Evolutionary conservation across 2,797 vertebrate species (phyloP), one percentile per base, ranked within the genome.

Genomic region (Fundulus diaphanus): DNA sequence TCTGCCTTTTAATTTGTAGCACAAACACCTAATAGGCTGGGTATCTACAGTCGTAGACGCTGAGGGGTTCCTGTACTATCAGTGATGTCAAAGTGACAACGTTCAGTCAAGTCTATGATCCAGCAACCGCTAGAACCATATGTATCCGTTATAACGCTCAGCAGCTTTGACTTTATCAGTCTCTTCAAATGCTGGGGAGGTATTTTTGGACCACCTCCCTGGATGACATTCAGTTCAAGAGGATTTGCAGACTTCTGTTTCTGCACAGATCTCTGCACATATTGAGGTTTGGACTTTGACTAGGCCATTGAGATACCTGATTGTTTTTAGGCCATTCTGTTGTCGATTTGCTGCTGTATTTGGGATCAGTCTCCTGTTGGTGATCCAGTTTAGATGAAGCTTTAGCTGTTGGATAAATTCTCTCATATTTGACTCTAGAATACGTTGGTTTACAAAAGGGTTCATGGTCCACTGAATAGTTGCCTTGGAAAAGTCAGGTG

Each of bases 1-100:
- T 90, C 82, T 83, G 87, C 79, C 81, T 92, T 91, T 89, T 92
- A 85, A 94, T 92, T 91, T 93, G 78, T 84, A 80, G 87, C 88
- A 93, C 90, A 93, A 92, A 93, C 87, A 93, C 82, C 80, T 87
- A 20, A 68, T 84, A 68, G 46, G 80, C 37, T 74, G 80, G 40
- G 75, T 86, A 74, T 81, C 27, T 76, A 78, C 78, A 46, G 70
- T 40, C 37, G 35, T 18, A 24, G 49, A 70, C 44, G 20, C 29
- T 8, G 22, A 78, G n/a, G 29, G 56, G 48, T 71, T 27, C 24
- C 44, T 59, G 52, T 35, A 6, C 46, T 56, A 57, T 22, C 72
- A 78, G 5, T 57, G 52, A 66, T 68, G 59, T 70, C 31, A 12
- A 35, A 27, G 20, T 1, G 33, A 44, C 31, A 49, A 65, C n/a